These are phyloP conservation scores for Danio choprae DNA, from an alignment of 2,797 vertebrate genomes.

Conservation along the genomic window DNA sequence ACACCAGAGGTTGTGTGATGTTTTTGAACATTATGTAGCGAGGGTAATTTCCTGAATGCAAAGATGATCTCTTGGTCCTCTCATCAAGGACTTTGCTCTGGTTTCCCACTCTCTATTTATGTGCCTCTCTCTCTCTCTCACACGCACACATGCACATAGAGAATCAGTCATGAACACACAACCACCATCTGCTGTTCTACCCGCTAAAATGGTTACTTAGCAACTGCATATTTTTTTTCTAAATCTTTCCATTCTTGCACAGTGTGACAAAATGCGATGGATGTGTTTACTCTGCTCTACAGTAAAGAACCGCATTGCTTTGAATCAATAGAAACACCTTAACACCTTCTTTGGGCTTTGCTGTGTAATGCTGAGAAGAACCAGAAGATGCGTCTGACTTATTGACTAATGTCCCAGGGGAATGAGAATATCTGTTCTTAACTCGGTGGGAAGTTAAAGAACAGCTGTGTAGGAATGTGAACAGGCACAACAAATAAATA, in stretches of 20 bases:
- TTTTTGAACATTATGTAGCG: slow-evolving; percentile 26
- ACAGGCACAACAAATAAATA: background rate
- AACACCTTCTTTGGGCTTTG: slow-evolving; percentile 11
- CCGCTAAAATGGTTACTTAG: slow-evolving; percentile 64
- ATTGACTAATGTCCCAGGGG: slow-evolving; percentile 22
- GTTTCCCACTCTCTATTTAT: slow-evolving; percentile 24
- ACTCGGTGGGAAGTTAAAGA: slow-evolving; percentile 5
- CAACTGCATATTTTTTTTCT: slow-evolving; percentile 62
- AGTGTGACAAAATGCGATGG: slow-evolving; percentile 31
- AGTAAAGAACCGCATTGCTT: slow-evolving; percentile 35
- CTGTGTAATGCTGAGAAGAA: slow-evolving; percentile 10
- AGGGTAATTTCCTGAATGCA: slow-evolving; percentile 38
- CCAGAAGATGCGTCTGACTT: background rate
- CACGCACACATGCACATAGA: background rate
- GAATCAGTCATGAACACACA: slow-evolving; percentile 40
- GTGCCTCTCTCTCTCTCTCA: background rate
- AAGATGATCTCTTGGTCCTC: slow-evolving; percentile 50
- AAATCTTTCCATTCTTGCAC: slow-evolving; percentile 46
- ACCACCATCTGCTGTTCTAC: slow-evolving; percentile 60
- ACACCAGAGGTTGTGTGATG: slow-evolving; percentile 40
- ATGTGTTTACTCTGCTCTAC: slow-evolving; percentile 51
- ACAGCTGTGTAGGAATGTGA: background rate
- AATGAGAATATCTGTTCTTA: slow-evolving; percentile 18
- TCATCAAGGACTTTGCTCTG: slow-evolving; percentile 50
- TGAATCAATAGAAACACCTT: slow-evolving; percentile 45